These are phyloP conservation scores for Luperina testacea DNA, from an alignment of 2,888 invertebrate genomes.

Conservation along the genomic window DNA sequence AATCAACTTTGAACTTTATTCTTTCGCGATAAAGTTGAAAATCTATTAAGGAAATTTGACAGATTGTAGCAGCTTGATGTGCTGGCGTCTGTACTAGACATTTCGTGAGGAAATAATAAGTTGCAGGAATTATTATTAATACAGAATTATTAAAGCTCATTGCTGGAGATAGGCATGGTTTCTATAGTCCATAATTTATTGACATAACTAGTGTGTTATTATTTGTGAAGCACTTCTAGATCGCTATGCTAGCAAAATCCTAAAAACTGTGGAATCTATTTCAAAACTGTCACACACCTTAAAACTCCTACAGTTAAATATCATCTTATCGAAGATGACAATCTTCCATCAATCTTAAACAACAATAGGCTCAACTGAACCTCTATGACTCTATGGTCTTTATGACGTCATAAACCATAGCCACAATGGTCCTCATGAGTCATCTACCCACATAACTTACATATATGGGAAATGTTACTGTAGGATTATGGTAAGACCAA, in stretches of 20 bases:
- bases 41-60: too few species aligned
- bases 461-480: conserved; percentile 37
- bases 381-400: conserved; percentile 41
- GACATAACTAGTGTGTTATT: background rate
- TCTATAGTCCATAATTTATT: background rate
- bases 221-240: background rate
- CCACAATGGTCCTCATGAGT: conserved; percentile 52
- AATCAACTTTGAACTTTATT: too few species aligned
- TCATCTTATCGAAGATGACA: conserved; percentile 23
- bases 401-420: conserved; percentile 59
- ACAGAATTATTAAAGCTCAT: too few species aligned
- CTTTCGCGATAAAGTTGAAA: too few species aligned
- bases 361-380: conserved; percentile 41
- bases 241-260: background rate
- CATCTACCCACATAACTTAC: conserved; percentile 42
- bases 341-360: conserved; percentile 54
- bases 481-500: conserved; percentile 25
- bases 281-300: background rate
- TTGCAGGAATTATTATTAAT: too few species aligned
- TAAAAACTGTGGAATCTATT: background rate
- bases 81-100: too few species aligned
- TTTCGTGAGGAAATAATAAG: background rate
- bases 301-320: conserved; percentile 4
- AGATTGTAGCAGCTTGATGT: too few species aligned
- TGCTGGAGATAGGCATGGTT: background rate